Base-by-base conservation (phyloP, 1,140 invertebrate species). In the Atta cephalotes region DNA sequence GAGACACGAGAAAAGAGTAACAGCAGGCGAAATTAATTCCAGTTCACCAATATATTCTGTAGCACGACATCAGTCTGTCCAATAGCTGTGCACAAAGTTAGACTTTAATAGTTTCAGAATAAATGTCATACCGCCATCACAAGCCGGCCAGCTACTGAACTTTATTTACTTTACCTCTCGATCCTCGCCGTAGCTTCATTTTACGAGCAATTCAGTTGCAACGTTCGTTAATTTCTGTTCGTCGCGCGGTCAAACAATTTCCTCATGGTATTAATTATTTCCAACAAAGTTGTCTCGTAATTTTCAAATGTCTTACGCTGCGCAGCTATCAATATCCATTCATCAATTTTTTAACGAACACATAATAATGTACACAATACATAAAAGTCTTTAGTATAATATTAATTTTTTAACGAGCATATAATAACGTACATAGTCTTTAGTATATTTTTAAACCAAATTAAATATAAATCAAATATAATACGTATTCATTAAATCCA, bases 151-250 rank as follows among this genome's bases (percentile, higher is more conserved):
- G 88, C 91, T 86, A 87, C 70, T 89, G 87, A 93, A 92, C 80
- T 92, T 93, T 92, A 93, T 93, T 92, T 92, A 92, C 85, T 89
- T 86, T 84, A 76, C 71, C 58, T 58, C 84, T 63, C 77, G 63
- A 60, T 89, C 53, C 84, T 84, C 80, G 80, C 89, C 68, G 68
- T 80, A 76, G 89, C 86, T 81, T 45, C 85, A 87, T 87, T 93
- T 93, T 93, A 93, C 89, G 92, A 93, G 81, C 51, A 80, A 87
- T 84, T 89, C 90, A 91, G 82, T 87, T 90, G 87, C 87, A 86
- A 88, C 87, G 82, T 78, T 18, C 62, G 86, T 89, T 90, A 89
- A 89, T 66, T 70, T 87, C 77, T 87, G 71, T 91, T 78, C 86
- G 56, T 87, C 90, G 63, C 28, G 31, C 62, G 31, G 28, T 62